Conservation (phyloP, 2,113 vertebrate species). For the Rhinoptilus africanus region DNA sequence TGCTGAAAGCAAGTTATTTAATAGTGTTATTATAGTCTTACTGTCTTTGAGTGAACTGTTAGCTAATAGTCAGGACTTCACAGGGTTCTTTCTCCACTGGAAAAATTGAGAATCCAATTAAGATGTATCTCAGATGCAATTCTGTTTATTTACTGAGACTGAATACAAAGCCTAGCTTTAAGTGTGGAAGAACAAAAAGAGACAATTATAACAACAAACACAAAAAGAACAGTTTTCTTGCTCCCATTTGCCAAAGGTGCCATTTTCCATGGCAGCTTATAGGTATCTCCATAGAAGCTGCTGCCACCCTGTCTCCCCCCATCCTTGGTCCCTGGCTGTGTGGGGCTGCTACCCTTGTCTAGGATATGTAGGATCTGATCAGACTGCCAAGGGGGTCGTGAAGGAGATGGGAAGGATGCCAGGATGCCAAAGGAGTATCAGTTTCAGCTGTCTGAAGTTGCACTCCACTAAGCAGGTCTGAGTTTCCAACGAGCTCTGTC, state of each 20-base stretch:
- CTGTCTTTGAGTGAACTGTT: background rate
- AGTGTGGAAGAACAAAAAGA: background rate
- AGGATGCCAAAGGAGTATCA: background rate
- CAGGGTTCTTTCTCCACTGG: background rate
- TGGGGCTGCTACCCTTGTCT: background rate
- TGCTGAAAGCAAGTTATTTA: background rate
- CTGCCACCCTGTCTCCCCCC: background rate
- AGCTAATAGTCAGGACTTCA: background rate
- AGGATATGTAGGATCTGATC: background rate
- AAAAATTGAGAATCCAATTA: background rate
- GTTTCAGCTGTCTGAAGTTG: background rate
- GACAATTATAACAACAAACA: background rate
- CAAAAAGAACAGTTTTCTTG: background rate
- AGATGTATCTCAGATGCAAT: background rate
- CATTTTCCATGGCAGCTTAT: background rate
- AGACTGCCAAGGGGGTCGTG: background rate
- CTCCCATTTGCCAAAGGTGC: background rate
- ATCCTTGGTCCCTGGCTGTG: background rate
- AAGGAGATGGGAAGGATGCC: background rate
- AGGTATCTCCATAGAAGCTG: background rate
- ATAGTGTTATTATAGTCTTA: background rate
- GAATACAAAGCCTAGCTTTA: background rate
- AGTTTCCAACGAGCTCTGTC: accelerated
- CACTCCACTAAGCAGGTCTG: background rate
- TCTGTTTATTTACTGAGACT: background rate